Percentiles rank a stretch among this genome's conserved stretches.
These are phyloP conservation scores for Paraescarpia echinospica DNA, from an alignment of 1,140 invertebrate genomes.

Conservation along the genomic window DNA sequence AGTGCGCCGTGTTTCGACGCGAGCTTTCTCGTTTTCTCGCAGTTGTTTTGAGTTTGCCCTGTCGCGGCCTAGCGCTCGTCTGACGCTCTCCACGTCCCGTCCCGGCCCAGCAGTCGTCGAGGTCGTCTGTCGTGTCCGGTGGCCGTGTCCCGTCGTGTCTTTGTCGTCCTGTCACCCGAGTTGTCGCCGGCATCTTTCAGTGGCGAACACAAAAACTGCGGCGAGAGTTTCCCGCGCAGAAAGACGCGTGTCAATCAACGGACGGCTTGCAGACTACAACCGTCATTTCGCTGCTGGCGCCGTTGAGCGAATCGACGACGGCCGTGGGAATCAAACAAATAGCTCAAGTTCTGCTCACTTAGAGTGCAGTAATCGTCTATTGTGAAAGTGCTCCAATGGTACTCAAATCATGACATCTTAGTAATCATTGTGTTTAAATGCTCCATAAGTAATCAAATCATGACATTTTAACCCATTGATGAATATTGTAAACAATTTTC, in stretches of 20 bases:
- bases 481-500: background rate
- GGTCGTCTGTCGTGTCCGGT: background rate
- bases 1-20: background rate
- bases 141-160: background rate
- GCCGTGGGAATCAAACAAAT: background rate
- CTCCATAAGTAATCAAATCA: background rate
- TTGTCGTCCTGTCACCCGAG: background rate
- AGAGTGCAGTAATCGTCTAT: background rate
- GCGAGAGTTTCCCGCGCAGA: background rate
- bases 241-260: background rate
- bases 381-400: background rate
- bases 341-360: background rate
- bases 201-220: background rate
- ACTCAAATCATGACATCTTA: background rate
- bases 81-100: background rate
- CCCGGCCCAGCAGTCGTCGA: background rate
- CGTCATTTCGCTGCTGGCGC: background rate
- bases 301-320: background rate
- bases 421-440: background rate
- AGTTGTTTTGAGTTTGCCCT: background rate
- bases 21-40: background rate
- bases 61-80: background rate
- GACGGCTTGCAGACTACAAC: background rate
- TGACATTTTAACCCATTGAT: background rate
- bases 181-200: background rate